Conservation (phyloP, 2,113 vertebrate species). For the Leptocoma aspasia region DNA sequence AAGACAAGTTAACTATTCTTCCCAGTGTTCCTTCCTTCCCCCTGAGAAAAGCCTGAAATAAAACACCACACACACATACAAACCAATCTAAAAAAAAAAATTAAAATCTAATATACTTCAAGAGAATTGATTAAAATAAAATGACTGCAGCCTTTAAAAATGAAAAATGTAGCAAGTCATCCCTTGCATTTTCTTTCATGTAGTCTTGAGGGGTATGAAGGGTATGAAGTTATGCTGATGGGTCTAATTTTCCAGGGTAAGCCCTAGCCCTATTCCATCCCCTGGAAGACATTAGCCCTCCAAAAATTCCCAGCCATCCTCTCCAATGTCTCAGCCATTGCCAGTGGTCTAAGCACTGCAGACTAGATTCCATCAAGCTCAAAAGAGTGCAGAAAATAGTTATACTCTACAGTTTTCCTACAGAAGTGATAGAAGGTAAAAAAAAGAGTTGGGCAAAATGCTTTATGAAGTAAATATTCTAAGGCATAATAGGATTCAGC, state of each 20-base stretch:
- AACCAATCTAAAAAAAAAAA: not conserved
- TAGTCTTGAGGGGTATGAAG: not conserved
- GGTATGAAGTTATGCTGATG: not conserved
- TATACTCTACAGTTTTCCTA: not conserved
- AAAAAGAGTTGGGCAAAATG: not conserved
- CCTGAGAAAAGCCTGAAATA: not conserved
- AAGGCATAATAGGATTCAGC: not conserved
- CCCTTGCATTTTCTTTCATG: not conserved
- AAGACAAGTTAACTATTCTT: not conserved
- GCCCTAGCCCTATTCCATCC: not conserved
- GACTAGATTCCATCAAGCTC: not conserved
- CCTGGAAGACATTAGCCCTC: not conserved
- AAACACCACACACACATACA: not conserved
- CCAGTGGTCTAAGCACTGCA: not conserved
- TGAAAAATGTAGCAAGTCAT: not conserved
- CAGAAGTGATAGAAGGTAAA: not conserved
- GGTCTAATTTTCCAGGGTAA: not conserved
- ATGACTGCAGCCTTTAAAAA: not conserved
- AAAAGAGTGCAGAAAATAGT: not conserved
- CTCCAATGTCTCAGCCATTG: not conserved
- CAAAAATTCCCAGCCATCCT: not conserved
- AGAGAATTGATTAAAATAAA: not conserved
- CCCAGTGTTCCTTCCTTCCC: not conserved
- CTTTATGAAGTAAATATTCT: not conserved
- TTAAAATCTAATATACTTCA: not conserved